These are phyloP conservation scores for Akabosia matsudoensis DNA, from an alignment of 1,140 invertebrate species.

Conservation along the genomic window DNA sequence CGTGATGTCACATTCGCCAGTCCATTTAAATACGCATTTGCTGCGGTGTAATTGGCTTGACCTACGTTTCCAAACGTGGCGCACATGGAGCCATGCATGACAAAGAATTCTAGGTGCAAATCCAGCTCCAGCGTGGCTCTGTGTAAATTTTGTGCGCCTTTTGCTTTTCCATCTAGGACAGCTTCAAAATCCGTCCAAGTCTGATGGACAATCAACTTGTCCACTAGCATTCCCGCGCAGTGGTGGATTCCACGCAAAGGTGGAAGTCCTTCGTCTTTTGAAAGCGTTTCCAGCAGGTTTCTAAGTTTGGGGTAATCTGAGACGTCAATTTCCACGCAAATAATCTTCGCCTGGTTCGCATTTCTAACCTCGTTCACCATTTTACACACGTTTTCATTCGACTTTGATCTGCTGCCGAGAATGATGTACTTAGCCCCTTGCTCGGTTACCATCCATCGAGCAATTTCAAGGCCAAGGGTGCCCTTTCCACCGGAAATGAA, in stretches of 20 bases:
- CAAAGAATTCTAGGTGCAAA: constrained; percentile 24
- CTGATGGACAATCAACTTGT: background rate
- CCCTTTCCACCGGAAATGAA: constrained; percentile 10
- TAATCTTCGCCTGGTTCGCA: background rate
- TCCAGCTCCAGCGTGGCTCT: background rate
- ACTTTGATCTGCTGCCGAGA: background rate
- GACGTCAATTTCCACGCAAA: background rate
- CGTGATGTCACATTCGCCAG: constrained; percentile 26
- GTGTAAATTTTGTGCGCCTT: constrained; percentile 31
- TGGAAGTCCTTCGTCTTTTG: background rate
- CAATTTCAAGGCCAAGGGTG: background rate
- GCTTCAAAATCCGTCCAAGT: background rate
- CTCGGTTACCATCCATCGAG: constrained; percentile 3
- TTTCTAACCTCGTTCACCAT: background rate
- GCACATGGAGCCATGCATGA: constrained; percentile 23
- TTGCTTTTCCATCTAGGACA: constrained; percentile 21
- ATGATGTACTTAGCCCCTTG: constrained; percentile 19
- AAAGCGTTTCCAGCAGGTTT: background rate
- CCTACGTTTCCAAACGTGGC: background rate
- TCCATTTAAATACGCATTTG: constrained; percentile 25
- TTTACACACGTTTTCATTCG: background rate
- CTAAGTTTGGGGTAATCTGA: background rate
- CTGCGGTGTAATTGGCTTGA: constrained; percentile 23
- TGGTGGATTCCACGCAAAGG: constrained; percentile 22
- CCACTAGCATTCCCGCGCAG: constrained; percentile 21